phyloP scores from a whole-genome alignment of 2,888 invertebrate genomes.

The Acanthopleura granulata region DNA sequence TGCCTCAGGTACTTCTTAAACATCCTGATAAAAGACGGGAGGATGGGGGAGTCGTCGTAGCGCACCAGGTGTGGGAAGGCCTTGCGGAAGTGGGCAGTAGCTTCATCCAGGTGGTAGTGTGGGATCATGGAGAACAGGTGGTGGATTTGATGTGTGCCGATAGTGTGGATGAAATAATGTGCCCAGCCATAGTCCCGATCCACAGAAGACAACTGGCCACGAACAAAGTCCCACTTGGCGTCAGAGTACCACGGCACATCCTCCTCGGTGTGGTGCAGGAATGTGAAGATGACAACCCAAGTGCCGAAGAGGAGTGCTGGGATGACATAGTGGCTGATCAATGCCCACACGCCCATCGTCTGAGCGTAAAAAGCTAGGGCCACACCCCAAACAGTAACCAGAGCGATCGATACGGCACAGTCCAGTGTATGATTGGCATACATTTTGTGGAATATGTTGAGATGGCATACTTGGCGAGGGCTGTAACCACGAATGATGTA shows the following conservation, averaged over 20 bases:
- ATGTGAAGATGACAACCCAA: slow-evolving; percentile 62
- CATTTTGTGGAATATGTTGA: slow-evolving; percentile 45
- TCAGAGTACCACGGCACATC: slow-evolving; percentile 64
- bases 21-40: slow-evolving; percentile 58
- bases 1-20: slow-evolving; percentile 51
- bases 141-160: slow-evolving; percentile 65
- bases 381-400: slow-evolving; percentile 39
- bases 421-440: slow-evolving; percentile 46
- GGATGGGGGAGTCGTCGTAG: slow-evolving; percentile 53
- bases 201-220: slow-evolving; percentile 65
- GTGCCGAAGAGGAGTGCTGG: slow-evolving; percentile 60
- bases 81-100: slow-evolving; percentile 56
- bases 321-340: slow-evolving; percentile 52
- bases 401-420: slow-evolving; percentile 43
- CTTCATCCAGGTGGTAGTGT: slow-evolving; percentile 65
- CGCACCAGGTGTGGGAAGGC: slow-evolving; percentile 56
- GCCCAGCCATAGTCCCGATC: slow-evolving; percentile 66
- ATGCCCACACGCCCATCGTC: slow-evolving; percentile 40
- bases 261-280: slow-evolving; percentile 65
- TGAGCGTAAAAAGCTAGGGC: slow-evolving; percentile 42
- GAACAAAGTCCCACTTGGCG: slow-evolving; percentile 60
- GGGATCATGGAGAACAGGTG: slow-evolving; percentile 65
- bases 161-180: slow-evolving; percentile 61
- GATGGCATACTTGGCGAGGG: slow-evolving; percentile 54
- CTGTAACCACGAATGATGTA: slow-evolving; percentile 59